Evolutionary conservation across 2,797 vertebrate genomes (phyloP).

Genomic region (Falco rusticolus): DNA sequence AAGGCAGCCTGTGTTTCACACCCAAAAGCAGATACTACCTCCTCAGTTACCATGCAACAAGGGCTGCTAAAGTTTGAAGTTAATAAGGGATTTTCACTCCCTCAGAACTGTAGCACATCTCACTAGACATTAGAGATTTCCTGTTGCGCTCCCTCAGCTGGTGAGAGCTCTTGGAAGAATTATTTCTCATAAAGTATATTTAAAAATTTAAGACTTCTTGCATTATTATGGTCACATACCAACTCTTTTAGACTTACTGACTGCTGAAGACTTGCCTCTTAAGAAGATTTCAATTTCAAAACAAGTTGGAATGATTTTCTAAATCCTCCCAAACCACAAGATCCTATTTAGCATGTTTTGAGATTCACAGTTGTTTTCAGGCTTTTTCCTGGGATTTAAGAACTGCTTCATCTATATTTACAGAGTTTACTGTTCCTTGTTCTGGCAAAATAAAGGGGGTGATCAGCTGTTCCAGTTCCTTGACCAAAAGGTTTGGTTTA

Average conservation of each 20-base stretch:
- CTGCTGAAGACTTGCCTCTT: neutral
- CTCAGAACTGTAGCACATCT: neutral
- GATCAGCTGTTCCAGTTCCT: neutral
- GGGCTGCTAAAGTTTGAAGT: neutral
- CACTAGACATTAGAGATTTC: neutral
- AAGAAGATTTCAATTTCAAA: neutral
- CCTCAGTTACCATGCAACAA: neutral
- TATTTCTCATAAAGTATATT: neutral
- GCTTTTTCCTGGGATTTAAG: neutral
- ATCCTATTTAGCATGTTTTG: neutral
- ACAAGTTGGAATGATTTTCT: neutral
- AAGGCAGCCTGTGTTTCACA: neutral
- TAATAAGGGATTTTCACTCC: neutral
- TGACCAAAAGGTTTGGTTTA: neutral
- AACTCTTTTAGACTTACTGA: neutral
- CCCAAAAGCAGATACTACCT: neutral
- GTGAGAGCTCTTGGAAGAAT: neutral
- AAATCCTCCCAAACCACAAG: neutral
- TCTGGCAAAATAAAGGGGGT: neutral
- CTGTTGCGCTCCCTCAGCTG: neutral
- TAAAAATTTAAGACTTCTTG: neutral
- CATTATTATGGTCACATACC: neutral
- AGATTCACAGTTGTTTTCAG: neutral
- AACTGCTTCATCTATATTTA: neutral
- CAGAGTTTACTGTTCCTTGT: neutral